A percentile compares a stretch with the other conserved stretches of the same genome.
These are phyloP conservation scores for Drusus annulatus DNA, from an alignment of 1,140 invertebrate species.

Conservation along the genomic window DNA sequence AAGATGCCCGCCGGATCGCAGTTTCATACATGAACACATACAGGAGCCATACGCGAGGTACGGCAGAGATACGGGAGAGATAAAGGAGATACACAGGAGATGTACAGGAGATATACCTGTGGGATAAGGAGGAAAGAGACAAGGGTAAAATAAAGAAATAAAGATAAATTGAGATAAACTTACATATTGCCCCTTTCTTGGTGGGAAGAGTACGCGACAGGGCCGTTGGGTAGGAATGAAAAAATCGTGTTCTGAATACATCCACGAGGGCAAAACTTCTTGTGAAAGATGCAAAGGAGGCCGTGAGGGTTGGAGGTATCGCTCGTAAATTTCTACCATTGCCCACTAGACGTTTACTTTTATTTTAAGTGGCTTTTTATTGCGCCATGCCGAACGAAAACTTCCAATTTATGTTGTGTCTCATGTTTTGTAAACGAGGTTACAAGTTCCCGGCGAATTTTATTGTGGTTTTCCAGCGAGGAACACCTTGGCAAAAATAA, in stretches of 20 bases:
- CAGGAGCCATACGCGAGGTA: conserved; percentile 6
- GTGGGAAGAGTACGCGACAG: conserved; percentile 36
- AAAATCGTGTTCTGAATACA: conserved; percentile 57
- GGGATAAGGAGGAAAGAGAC: conserved; percentile 42
- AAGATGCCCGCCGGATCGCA: conserved; percentile 4
- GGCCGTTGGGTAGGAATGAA: conserved; percentile 47
- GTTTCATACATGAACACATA: conserved; percentile 1
- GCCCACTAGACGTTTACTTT: conserved; percentile 49
- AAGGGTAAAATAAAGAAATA: conserved; percentile 60
- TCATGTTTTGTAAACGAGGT: conserved; percentile 31
- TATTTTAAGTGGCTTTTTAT: conserved; percentile 46
- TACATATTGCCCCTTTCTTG: conserved; percentile 49
- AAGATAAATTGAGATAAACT: conserved; percentile 60
- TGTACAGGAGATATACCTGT: conserved; percentile 41
- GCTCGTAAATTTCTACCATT: conserved; percentile 47
- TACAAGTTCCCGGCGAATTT: background rate
- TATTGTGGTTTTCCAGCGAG: no score
- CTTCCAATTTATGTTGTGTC: conserved; percentile 33
- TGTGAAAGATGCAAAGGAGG: conserved; percentile 56
- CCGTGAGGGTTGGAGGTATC: conserved; percentile 29
- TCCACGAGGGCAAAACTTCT: conserved; percentile 34
- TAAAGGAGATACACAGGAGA: background rate
- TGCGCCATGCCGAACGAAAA: conserved; percentile 10
- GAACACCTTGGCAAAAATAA: no score
- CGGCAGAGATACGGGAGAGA: conserved; percentile 13